Percentiles rank a stretch among this genome's conserved stretches.
Conservation (phyloP, 2,113 vertebrate genomes). For the Siniperca chuatsi region DNA sequence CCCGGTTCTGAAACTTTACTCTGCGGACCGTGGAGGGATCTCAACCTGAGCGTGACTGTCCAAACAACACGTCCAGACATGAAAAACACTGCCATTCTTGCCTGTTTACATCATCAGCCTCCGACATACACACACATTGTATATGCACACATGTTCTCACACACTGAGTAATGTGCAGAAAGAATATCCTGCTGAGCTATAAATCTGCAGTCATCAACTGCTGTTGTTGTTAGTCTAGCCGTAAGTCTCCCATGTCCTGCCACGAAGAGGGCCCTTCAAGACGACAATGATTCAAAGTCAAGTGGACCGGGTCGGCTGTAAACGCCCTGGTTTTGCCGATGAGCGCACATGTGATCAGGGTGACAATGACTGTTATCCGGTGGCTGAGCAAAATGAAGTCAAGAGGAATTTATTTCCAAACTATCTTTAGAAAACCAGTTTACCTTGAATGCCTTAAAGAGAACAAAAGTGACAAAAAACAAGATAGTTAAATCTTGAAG, state of each 20-base stretch:
- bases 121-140: not conserved
- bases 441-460: not conserved
- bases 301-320: conserved; percentile 23
- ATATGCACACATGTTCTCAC: conserved; percentile 46
- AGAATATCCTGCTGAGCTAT: conserved; percentile 12
- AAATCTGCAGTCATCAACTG: conserved; percentile 68
- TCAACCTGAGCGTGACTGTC: conserved; percentile 66
- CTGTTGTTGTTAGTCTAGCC: conserved; percentile 71
- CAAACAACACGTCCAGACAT: conserved; percentile 62
- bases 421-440: not conserved
- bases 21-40: conserved; percentile 38
- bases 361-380: conserved; percentile 18
- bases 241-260: conserved; percentile 72
- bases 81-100: conserved; percentile 58
- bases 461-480: not conserved
- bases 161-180: conserved; percentile 25
- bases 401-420: conserved; percentile 6
- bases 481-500: not conserved
- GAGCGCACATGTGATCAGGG: conserved; percentile 19
- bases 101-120: conserved; percentile 65
- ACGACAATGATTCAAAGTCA: conserved; percentile 57
- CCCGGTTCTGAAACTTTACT: conserved; percentile 31
- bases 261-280: conserved; percentile 53
- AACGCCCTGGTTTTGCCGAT: conserved; percentile 24
- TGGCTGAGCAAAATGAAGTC: not conserved